Percentiles rank a stretch among this genome's conserved stretches.
phyloP scores from a whole-genome alignment of 2,888 invertebrate genomes.

The Hanleya hanleyi region DNA sequence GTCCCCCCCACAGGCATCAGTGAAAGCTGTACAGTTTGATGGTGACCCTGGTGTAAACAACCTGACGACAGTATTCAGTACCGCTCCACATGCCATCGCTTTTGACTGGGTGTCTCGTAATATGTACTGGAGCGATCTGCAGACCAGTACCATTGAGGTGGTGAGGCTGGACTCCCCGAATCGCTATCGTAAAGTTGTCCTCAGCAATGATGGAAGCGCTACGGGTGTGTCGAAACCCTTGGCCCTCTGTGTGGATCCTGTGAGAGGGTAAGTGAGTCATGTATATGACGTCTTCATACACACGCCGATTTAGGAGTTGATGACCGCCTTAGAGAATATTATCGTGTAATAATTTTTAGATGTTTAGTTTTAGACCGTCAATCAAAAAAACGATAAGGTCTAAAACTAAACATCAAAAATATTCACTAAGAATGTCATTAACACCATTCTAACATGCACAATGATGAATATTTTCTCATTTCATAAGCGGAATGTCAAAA shows the following conservation, averaged over 20 bases:
- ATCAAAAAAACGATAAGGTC: too few species aligned
- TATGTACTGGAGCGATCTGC: constrained; percentile 90
- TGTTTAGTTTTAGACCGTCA: too few species aligned
- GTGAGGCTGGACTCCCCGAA: constrained; percentile 82
- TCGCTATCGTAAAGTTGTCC: constrained; percentile 87
- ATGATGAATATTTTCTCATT: too few species aligned
- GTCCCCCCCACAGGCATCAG: neutral
- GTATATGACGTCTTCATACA: too few species aligned
- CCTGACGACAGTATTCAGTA: constrained; percentile 75
- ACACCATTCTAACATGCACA: too few species aligned
- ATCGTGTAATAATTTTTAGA: too few species aligned
- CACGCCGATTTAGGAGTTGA: too few species aligned
- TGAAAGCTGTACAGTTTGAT: neutral
- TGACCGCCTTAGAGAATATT: too few species aligned
- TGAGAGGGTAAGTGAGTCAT: constrained; percentile 87
- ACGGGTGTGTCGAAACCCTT: constrained; percentile 91
- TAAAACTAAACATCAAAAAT: too few species aligned
- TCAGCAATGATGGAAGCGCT: constrained; percentile 91
- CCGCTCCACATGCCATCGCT: constrained; percentile 92
- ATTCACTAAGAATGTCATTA: too few species aligned
- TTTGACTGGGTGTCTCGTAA: constrained; percentile 98
- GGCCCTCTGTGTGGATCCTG: constrained; percentile 91
- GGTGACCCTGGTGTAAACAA: constrained; percentile 74
- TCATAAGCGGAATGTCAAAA: too few species aligned
- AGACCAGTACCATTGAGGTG: constrained; percentile 85